Evolutionary conservation across 2,113 vertebrate genomes (phyloP).

Genomic region (Parotia lawesii): DNA sequence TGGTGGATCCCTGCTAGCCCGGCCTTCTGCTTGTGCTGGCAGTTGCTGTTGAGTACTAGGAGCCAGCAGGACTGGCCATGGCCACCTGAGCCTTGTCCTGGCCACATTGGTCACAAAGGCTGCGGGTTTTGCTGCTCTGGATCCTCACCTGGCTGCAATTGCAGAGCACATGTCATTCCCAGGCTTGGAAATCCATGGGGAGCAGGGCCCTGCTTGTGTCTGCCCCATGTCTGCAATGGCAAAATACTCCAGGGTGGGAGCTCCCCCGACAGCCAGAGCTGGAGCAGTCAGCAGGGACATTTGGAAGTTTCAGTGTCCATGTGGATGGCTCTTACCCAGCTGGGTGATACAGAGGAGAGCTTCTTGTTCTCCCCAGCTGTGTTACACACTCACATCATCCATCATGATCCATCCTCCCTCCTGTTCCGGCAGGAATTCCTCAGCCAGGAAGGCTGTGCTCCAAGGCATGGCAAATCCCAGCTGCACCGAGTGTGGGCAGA

Average conservation of each 20-base stretch:
- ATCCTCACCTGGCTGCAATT: not conserved
- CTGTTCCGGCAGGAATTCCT: not conserved
- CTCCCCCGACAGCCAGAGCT: rapidly evolving
- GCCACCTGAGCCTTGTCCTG: not conserved
- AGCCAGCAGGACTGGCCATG: not conserved
- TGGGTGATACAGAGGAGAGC: not conserved
- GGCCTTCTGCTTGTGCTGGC: not conserved
- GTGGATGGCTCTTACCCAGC: not conserved
- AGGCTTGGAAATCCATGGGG: rapidly evolving
- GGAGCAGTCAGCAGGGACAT: not conserved
- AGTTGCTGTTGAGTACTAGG: not conserved
- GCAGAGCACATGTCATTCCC: not conserved
- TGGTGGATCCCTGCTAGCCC: not conserved
- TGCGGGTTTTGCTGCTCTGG: not conserved
- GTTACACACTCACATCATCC: not conserved
- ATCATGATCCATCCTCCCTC: not conserved
- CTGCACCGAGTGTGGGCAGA: not conserved
- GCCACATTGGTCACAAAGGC: not conserved
- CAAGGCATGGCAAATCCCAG: not conserved
- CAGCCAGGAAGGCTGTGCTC: not conserved
- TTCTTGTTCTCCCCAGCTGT: not conserved
- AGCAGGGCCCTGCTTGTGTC: not conserved
- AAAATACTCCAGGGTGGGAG: not conserved
- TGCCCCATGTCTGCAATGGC: not conserved
- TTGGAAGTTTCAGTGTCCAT: not conserved